Conservation (phyloP, 1,140 invertebrate genomes). For the Nixonia krombeini region DNA sequence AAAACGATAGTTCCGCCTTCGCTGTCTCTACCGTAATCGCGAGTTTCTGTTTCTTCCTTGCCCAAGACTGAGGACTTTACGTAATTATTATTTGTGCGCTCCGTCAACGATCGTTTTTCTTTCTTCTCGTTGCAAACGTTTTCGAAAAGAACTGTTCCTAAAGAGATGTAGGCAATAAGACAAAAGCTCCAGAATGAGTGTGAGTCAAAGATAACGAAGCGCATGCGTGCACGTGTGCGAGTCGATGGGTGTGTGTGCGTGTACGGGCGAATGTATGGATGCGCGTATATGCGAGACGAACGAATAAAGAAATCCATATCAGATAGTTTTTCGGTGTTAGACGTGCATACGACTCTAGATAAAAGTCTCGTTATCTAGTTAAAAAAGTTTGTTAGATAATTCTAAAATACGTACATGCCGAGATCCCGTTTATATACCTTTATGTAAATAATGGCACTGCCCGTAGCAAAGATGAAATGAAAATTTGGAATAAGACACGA, state of each 20-base stretch:
- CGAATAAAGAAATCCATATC: slow-evolving; percentile 67
- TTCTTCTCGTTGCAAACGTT: slow-evolving; percentile 66
- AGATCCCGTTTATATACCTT: slow-evolving; percentile 70
- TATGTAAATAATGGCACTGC: slow-evolving; percentile 71
- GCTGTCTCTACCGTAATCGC: slow-evolving; percentile 14
- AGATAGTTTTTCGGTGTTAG: slow-evolving; percentile 71
- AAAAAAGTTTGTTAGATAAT: slow-evolving; percentile 71
- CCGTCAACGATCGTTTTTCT: slow-evolving; percentile 43
- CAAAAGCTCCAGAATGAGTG: slow-evolving; percentile 46
- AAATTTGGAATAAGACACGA: slow-evolving; percentile 42
- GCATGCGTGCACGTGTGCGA: slow-evolving; percentile 31
- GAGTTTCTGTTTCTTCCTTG: slow-evolving; percentile 56
- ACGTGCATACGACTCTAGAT: slow-evolving; percentile 67
- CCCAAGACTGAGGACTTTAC: slow-evolving; percentile 68
- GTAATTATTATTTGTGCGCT: slow-evolving; percentile 45
- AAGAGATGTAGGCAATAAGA: slow-evolving; percentile 70
- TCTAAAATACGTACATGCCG: slow-evolving; percentile 69
- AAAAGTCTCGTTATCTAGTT: slow-evolving; percentile 72
- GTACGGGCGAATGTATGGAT: slow-evolving; percentile 41
- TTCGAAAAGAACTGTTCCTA: slow-evolving; percentile 72
- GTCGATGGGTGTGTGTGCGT: slow-evolving; percentile 15
- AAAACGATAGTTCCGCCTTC: slow-evolving; percentile 39
- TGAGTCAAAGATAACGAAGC: slow-evolving; percentile 45
- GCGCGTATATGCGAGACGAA: slow-evolving; percentile 25
- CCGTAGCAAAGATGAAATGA: slow-evolving; percentile 55